Percentiles rank a stretch among this genome's conserved stretches.
These are phyloP conservation scores for Rapana venosa DNA, from an alignment of 2,888 invertebrate genomes.

Conservation along the genomic window DNA sequence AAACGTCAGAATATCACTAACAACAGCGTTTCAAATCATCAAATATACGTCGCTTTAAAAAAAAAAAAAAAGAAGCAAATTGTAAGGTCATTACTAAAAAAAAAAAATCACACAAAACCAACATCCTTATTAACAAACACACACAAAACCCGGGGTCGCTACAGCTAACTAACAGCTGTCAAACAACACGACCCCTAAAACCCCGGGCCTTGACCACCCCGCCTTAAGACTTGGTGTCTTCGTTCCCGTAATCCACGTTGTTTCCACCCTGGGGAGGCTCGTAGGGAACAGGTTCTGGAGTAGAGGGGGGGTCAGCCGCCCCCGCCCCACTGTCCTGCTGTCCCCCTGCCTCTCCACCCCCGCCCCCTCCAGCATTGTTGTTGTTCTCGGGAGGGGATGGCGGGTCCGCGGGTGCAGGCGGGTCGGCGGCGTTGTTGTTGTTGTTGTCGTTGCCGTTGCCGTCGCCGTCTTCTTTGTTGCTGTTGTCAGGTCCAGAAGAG, in stretches of 20 bases:
- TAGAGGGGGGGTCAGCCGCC: background rate
- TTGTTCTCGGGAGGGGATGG: background rate
- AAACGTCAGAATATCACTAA: too few species aligned
- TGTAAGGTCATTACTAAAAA: too few species aligned
- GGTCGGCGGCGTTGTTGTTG: background rate
- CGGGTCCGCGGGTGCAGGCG: background rate
- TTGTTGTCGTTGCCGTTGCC: background rate
- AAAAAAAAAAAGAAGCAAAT: too few species aligned
- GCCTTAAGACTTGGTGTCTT: background rate
- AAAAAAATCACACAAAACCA: too few species aligned
- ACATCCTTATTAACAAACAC: too few species aligned
- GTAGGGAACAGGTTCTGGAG: background rate
- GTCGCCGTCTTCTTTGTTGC: conserved; percentile 12
- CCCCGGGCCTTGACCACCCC: too few species aligned
- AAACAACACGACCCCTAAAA: too few species aligned
- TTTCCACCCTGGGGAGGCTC: background rate
- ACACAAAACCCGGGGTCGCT: too few species aligned
- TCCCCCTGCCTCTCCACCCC: background rate
- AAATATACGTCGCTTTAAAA: too few species aligned
- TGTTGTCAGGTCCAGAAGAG: background rate
- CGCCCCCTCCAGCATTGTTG: background rate
- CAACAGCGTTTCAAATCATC: too few species aligned
- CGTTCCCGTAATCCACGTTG: background rate
- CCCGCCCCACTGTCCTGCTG: conserved; percentile 14
- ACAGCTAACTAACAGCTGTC: too few species aligned